A percentile compares a stretch with the other conserved stretches of the same genome.
Conservation (phyloP, 1,140 invertebrate genomes). For the Hetaerina americana region DNA sequence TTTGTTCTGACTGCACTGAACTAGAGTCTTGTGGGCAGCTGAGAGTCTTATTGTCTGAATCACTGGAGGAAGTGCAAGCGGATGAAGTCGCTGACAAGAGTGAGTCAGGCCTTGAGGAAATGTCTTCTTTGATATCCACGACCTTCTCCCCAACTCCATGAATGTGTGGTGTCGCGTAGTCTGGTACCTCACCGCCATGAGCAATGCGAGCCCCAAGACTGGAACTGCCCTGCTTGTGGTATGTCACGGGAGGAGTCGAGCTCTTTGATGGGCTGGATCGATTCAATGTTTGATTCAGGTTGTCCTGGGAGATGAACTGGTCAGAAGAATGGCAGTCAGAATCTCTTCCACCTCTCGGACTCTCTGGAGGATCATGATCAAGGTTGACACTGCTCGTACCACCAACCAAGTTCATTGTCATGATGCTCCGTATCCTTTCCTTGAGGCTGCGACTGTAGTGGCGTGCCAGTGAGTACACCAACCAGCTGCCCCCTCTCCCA, state of each 20-base stretch:
- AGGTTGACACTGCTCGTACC: constrained; percentile 1
- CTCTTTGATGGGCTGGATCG: neutral
- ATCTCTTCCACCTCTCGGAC: constrained; percentile 33
- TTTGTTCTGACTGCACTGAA: neutral
- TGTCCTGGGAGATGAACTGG: neutral
- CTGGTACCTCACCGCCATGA: constrained; percentile 62
- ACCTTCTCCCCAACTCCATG: constrained; percentile 29
- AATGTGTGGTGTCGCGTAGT: constrained; percentile 49
- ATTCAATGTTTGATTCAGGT: neutral
- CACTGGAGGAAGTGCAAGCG: constrained; percentile 42
- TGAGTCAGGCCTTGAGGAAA: constrained; percentile 32
- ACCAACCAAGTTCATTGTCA: constrained; percentile 14
- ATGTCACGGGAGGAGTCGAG: constrained; percentile 10
- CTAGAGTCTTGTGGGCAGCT: neutral
- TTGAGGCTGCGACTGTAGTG: constrained; percentile 28
- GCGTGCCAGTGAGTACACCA: constrained; percentile 23
- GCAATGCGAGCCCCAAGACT: constrained; percentile 72
- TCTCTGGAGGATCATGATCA: constrained; percentile 19
- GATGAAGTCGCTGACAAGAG: constrained; percentile 37
- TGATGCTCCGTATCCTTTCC: constrained; percentile 22
- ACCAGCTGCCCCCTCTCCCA: constrained; percentile 12
- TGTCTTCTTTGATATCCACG: constrained; percentile 36
- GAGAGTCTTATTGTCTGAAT: constrained; percentile 32
- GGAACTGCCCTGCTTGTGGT: constrained; percentile 65
- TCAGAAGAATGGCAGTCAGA: constrained; percentile 20